Evolutionary conservation across 1,140 invertebrate species (phyloP), one percentile per base, ranked within the genome.

Genomic region (Zaprionus africanus): DNA sequence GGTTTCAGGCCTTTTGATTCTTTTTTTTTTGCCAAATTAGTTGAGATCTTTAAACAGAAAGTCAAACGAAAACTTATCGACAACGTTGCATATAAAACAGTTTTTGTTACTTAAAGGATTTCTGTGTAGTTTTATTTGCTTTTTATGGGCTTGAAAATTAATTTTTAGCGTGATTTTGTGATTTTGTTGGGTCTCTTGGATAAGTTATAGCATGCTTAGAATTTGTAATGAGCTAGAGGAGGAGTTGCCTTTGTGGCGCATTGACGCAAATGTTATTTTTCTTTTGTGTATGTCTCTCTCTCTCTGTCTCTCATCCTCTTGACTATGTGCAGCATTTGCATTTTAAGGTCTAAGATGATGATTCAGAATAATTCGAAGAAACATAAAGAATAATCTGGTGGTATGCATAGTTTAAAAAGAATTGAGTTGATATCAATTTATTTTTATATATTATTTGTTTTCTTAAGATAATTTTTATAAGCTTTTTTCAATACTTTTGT

Each of bases 141-240:
- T 71, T 58, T 82, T 74, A 66, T 56, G 74, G 63, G 68, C 61
- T 68, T 43, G 59, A 80, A 84, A 84, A 78, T 82, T 77, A 86
- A 82, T 85, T 67, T 71, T 58, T 59, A 64, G 49, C 65, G 43
- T 64, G 73, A 79, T 87, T 80, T 66, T 82, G 56, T 86, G 69
- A 69, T 70, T 74, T 74, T 64, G 12, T 24, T 36, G 61, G 46
- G 57, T 22, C 43, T 57, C 57, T 75, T 13, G 31, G 17, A 28
- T 24, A 61, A 68, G 38, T 49, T 74, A 62, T 69, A 46, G 22
- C 70, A 26, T 69, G 66, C 65, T 57, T 75, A 7, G 72, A 69
- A 75, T 75, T 68, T 59, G 5, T 75, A 75, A 75, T 68, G 41
- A 75, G 58, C 17, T 51, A 9, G 7, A 17, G 41, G 9, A 34